phyloP scores from a whole-genome alignment of 2,797 vertebrate genomes.

The Dallia pectoralis region DNA sequence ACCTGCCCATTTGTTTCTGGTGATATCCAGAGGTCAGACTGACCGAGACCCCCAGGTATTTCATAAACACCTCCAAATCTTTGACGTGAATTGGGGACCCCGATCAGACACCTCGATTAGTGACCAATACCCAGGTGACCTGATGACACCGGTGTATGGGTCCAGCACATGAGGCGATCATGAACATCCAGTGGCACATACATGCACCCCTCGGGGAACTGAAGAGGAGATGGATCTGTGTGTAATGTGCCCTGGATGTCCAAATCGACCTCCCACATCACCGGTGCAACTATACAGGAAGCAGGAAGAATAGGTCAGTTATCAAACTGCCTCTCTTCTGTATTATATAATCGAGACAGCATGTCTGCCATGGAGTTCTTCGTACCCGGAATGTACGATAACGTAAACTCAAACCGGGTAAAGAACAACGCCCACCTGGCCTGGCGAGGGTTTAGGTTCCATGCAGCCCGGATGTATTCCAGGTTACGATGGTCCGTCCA shows the following conservation, averaged over 20 bases:
- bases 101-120: not conserved
- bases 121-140: too few species aligned
- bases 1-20: not conserved
- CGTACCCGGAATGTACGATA: not conserved
- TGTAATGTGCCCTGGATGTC: slow-evolving; percentile 7
- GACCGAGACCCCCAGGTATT: slow-evolving; percentile 1
- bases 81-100: too few species aligned
- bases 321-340: not conserved
- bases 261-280: not conserved
- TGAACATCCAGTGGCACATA: too few species aligned
- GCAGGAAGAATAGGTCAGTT: not conserved
- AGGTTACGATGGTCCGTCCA: too few species aligned
- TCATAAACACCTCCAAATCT: too few species aligned
- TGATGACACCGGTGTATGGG: too few species aligned
- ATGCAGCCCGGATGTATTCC: too few species aligned
- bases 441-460: too few species aligned
- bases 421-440: slow-evolving; percentile 12
- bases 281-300: not conserved
- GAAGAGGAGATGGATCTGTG: too few species aligned
- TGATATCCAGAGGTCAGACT: not conserved
- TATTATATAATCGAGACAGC: not conserved
- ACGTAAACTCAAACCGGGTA: not conserved
- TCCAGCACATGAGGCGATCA: too few species aligned
- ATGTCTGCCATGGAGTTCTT: slow-evolving; percentile 17
- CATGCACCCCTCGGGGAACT: too few species aligned